Base-by-base conservation (phyloP, 2,888 invertebrate genomes). In the Erebia palarica region DNA sequence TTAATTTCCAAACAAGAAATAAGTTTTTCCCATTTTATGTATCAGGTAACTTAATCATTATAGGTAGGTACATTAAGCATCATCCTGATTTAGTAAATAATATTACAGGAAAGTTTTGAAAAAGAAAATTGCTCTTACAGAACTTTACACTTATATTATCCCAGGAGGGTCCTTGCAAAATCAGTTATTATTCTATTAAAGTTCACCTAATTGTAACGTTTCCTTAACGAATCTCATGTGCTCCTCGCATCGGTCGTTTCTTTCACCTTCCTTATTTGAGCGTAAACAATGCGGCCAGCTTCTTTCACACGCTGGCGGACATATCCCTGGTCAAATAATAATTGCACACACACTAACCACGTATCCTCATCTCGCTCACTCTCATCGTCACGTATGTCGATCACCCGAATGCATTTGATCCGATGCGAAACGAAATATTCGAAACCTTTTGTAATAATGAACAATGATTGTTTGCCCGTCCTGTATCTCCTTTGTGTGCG, bases 381-480 rank as follows among this genome's bases (percentile, higher is more conserved):
- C 92, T 78, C 80, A 83, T 81, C 78, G 81, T 79, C 84, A 87
- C 85, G 87, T 85, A 86, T 87, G 86, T 87, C 86, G 87, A 84
- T 90, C 83, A 88, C 85, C 84, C 84, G 78, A 85, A 89, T 87
- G 86, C 88, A 90, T 92, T 91, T 91, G 92, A 93, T 92, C 88
- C 88, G 89, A 90, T 86, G 89, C 90, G 91, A 92, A 91, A 89
- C 90, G 88, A 88, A 92, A 91, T 90, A 91, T 91, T 89, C 86
- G 86, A 91, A 89, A 91, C 86, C 93, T 92, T 92, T 93, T 93
- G 92, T 93, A 90, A 91, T 91, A 92, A 93, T 92, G 91, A 92
- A 92, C 92, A 92, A 92, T 92, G 91, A 93, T 92, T 92, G 92
- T 93, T 92, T 92, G 92, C 89, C 86, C 90, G 91, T 91, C 89